phyloP scores from a whole-genome alignment of 2,113 vertebrate species.

The Aix galericulata region DNA sequence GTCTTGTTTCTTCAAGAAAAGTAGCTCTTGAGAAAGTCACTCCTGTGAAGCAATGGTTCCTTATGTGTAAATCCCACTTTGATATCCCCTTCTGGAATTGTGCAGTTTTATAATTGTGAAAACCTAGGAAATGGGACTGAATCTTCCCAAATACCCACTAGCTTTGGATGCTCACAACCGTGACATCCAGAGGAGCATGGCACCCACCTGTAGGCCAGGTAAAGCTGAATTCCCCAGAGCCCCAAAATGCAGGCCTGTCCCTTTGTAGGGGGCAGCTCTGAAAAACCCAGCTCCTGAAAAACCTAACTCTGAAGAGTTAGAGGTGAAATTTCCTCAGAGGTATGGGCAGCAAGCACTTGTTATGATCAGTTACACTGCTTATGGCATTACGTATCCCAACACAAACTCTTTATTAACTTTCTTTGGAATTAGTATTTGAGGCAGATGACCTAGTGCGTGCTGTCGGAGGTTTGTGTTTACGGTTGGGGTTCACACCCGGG shows the following conservation, averaged over 20 bases:
- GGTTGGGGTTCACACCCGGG: neutral
- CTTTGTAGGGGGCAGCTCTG: fast-evolving
- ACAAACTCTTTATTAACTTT: neutral
- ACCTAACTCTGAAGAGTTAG: neutral
- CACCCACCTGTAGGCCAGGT: neutral
- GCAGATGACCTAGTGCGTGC: neutral
- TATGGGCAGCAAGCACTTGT: neutral
- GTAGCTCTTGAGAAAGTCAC: neutral
- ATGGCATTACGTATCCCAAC: neutral
- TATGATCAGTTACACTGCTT: neutral
- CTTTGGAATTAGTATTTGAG: neutral
- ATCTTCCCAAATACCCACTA: neutral
- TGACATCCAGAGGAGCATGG: too few relatives aligned
- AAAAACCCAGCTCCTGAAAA: neutral
- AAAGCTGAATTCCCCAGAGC: neutral
- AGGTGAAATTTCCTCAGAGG: neutral
- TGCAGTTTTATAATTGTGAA: neutral
- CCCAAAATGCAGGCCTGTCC: neutral
- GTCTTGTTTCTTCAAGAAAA: neutral
- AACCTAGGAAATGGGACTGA: neutral
- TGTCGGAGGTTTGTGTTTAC: fast-evolving
- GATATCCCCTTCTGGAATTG: neutral
- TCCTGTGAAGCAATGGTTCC: neutral
- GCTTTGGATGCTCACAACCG: neutral
- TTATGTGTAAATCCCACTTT: neutral